Evolutionary conservation across 2,113 vertebrate species (phyloP), one percentile per base, ranked within the genome.

Genomic region (Cnemophilus loriae): DNA sequence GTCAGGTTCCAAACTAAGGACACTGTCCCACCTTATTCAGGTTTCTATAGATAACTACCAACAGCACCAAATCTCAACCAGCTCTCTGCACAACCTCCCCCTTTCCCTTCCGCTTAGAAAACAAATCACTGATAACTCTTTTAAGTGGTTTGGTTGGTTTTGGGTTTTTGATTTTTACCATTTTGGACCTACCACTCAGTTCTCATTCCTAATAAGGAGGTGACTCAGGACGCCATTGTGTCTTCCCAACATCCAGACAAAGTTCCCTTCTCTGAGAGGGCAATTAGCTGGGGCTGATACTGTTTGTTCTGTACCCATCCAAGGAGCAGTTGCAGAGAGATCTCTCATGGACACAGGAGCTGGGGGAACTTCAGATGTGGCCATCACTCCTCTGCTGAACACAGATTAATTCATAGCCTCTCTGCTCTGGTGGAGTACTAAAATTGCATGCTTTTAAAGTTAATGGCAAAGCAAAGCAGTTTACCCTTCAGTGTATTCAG

Each of bases 401-500:
- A 44, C 16, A 77, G 16, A 27, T 30, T 63, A 55, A 80, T 96
- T 88, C 65, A 63, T 10, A 42, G 44, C 42, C 91, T 77, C 63
- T 91, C 42, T 70, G 35, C 67, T 80, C 30, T 76, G 52, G 10
- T 74, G 50, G 68, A 91, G 87, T 17, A 77, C 57, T 80, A 60
- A 95, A 93, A 95, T 80, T 73, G 33, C 30, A 52, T 77, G 90
- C 63, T 94, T 94, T 86, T 86, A 67, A 91, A 73, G 50, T 44
- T 73, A 95, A 88, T 76, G 67, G 39, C 47, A 82, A 76, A 88
- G 53, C 32, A 83, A 91, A 86, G 52, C 70, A 23, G 26, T 80
- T 93, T 73, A 73, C 24, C 42, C 15, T 88, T 69, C 59, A 70
- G 17, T 44, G 24, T 39, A 76, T 8, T 70, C 21, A 39, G 30